Conservation (phyloP, 2,888 invertebrate species). For the Cenopis cana region DNA sequence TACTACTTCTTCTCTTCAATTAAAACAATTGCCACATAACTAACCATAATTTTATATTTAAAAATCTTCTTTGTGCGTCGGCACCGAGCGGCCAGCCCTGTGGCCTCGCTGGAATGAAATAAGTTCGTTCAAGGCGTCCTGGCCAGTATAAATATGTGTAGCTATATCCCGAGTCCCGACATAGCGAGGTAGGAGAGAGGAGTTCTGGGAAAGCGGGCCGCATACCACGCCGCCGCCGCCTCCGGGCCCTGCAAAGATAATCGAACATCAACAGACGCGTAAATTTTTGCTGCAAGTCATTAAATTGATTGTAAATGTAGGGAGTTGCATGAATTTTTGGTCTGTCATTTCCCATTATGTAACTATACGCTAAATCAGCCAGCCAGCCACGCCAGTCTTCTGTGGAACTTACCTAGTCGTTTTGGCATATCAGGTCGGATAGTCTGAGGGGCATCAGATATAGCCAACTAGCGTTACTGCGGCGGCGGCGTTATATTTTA, state of each 20-base stretch:
- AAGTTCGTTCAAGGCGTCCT: constrained; percentile 42
- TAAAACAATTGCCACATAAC: constrained; percentile 9
- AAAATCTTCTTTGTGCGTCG: constrained; percentile 23
- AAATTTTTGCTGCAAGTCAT: not conserved
- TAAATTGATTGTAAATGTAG: not conserved
- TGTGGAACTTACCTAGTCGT: not conserved
- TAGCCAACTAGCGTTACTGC: too few relatives aligned
- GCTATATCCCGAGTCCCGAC: constrained; percentile 49
- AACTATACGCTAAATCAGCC: not conserved
- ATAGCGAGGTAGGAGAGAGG: constrained; percentile 56
- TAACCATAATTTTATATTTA: constrained; percentile 18
- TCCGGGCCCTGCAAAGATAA: constrained; percentile 72
- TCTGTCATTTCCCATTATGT: not conserved
- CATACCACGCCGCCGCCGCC: constrained; percentile 71
- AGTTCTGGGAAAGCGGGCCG: constrained; percentile 83
- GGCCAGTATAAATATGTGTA: constrained; percentile 23
- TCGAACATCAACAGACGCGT: constrained; percentile 46
- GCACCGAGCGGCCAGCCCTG: constrained; percentile 31
- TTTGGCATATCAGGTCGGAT: too few relatives aligned
- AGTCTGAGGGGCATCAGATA: too few relatives aligned
- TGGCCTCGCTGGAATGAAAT: constrained; percentile 44
- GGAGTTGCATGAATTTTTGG: not conserved
- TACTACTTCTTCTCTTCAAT: too few relatives aligned
- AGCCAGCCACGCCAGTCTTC: not conserved
- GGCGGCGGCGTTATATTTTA: not conserved